Evolutionary conservation across 2,797 vertebrate species (phyloP), one percentile per base, ranked within the genome.

Genomic region (Aulostomus chinensis): DNA sequence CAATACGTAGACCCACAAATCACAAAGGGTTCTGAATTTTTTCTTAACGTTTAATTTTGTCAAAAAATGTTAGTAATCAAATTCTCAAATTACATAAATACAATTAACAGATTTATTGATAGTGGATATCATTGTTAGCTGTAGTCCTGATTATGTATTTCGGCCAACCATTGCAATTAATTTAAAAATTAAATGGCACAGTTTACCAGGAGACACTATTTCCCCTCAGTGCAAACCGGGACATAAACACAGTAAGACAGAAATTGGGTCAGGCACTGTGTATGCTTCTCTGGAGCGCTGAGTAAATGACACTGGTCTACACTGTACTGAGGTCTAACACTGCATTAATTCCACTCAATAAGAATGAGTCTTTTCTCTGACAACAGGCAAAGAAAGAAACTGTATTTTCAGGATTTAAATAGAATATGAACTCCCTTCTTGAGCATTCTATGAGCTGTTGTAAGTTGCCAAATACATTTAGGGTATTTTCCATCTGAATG

Each of bases 241-340:
- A 75, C 51, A 65, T 50, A 65, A 62, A 37, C 50, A 43, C 33
- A 51, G 26, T 50, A 29, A 31, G 54, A 47, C 28, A 31, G 40
- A 79, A 87, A 78, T 25, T 84, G 65, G 79, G 80, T 83, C 83
- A 83, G 56, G 20, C 26, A 40, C 39, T 18, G 52, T 67, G 55
- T 43, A 24, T 33, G 63, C 30, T 52, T 67, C 49, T 50, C 32
- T 51, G 38, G 60, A 48, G 41, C 58, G 51, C 16, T 16, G 49
- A 65, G 39, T 38, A 46, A 66, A 18, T 58, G 45, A 58, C 1
- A 17, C 52, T 64, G 33, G 30, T 58, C 47, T 54, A 30, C 33
- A 48, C 49, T 53, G 35, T 36, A 43, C 40, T 16, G 6, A 18
- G 14, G 42, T 46, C 35, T 39, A 56, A 60, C 10, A 20, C 18